Evolutionary conservation across 2,797 vertebrate genomes (phyloP), one percentile per base, ranked within the genome.

Genomic region (Clarias fuscus): DNA sequence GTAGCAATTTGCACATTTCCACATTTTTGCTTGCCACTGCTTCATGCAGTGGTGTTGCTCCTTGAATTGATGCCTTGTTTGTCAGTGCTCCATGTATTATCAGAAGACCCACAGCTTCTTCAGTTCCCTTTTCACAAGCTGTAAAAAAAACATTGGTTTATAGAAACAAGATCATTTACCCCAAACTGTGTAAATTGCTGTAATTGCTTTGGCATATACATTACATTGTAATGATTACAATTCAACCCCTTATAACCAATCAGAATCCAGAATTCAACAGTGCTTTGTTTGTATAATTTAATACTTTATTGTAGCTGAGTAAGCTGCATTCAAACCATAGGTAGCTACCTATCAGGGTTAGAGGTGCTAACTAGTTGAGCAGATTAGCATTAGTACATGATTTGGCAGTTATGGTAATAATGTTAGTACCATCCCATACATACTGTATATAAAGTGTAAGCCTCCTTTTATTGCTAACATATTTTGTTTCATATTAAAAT

Each of bases 31-130:
- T 91, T 13, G 94, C 92, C 7, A 95, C 96, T 4, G 96, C 95
- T 90, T 97, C 96, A 1, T 97, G 96, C 81, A 97, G 93, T 1
- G 96, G 96, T 0, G 96, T 96, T 93, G 93, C 93, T 53, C 96
- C 95, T 13, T 95, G 92, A 86, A 95, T 94, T 85, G 95, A 95
- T 0, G 94, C 93, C 22, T 96, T 96, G 87, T 95, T 94, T 71
- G 95, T 91, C 0, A 94, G 92, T 0, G 96, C 96, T 0, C 95
- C 91, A 88, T 93, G 93, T 53, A 91, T 92, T 24, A 97, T 90
- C 75, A 97, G 90, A 0, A 95, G 88, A 43, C 91, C 90, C 3
- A 91, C 88, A 4, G 61, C 82, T 37, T 88, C 87, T 76, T 83
- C 77, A 81, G 56, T 27, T 20, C 64, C 40, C 20, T 85, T 90